phyloP scores from a whole-genome alignment of 2,113 vertebrate genomes.

The Physeter macrocephalus region DNA sequence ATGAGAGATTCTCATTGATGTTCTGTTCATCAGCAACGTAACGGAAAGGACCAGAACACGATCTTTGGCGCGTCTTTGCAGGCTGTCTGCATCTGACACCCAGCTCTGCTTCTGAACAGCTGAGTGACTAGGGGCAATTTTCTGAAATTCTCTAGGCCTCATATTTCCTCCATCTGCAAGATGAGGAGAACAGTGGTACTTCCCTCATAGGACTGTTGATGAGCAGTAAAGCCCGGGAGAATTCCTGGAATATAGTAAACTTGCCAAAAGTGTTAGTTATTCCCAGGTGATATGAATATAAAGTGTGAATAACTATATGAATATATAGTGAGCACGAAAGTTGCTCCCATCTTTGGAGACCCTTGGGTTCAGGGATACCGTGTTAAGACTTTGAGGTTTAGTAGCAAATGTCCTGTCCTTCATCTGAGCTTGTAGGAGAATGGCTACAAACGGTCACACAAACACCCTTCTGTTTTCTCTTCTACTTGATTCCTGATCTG shows the following conservation, averaged over 20 bases:
- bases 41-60: neutral
- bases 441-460: neutral
- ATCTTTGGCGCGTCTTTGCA: neutral
- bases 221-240: neutral
- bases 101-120: neutral
- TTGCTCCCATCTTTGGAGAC: neutral
- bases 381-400: neutral
- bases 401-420: neutral
- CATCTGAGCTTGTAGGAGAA: neutral
- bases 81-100: neutral
- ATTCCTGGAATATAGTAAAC: neutral
- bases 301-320: neutral
- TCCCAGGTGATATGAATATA: neutral
- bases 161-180: neutral
- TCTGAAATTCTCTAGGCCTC: neutral
- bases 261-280: neutral
- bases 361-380: neutral
- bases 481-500: neutral
- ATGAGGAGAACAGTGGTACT: neutral
- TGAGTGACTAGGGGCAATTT: neutral
- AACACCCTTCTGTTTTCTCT: neutral
- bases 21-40: neutral
- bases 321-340: neutral
- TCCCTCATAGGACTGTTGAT: neutral
- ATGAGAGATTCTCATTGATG: neutral